phyloP scores from a whole-genome alignment of 2,888 invertebrate genomes.

The Leptinotarsa juncta region DNA sequence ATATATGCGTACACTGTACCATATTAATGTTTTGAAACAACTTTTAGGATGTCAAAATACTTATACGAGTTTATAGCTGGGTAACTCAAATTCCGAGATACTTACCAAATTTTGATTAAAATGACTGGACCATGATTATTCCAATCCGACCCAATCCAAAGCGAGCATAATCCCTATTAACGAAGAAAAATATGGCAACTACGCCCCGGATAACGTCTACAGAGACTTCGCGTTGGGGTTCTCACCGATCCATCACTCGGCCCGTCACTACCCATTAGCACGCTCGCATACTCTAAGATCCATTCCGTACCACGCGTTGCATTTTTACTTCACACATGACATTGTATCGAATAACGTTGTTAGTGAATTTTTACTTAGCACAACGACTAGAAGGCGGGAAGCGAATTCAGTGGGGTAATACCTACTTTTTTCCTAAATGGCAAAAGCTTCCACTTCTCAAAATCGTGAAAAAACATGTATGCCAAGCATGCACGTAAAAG shows the following conservation, averaged over 20 bases:
- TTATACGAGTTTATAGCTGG: no score
- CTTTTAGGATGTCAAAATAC: no score
- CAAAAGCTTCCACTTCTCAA: no score
- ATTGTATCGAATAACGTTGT: slow-evolving; percentile 38
- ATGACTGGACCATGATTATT: background rate
- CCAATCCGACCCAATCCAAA: background rate
- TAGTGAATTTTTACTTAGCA: slow-evolving; percentile 29
- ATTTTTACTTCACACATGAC: slow-evolving; percentile 43
- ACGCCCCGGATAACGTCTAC: slow-evolving; percentile 58
- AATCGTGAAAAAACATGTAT: no score
- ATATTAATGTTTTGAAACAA: no score
- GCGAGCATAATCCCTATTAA: slow-evolving; percentile 4
- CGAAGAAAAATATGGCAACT: slow-evolving; percentile 35
- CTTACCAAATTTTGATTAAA: no score
- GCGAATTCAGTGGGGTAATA: background rate
- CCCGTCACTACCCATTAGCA: slow-evolving; percentile 75
- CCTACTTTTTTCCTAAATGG: no score
- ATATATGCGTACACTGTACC: no score
- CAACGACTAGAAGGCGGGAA: slow-evolving; percentile 17
- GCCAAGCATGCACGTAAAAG: no score
- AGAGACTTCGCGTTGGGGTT: slow-evolving; percentile 61
- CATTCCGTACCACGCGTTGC: slow-evolving; percentile 55
- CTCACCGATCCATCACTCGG: slow-evolving; percentile 67
- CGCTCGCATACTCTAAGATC: slow-evolving; percentile 66
- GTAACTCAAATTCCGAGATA: no score